phyloP scores from a whole-genome alignment of 2,888 invertebrate genomes.

The Ophioninae sp. region DNA sequence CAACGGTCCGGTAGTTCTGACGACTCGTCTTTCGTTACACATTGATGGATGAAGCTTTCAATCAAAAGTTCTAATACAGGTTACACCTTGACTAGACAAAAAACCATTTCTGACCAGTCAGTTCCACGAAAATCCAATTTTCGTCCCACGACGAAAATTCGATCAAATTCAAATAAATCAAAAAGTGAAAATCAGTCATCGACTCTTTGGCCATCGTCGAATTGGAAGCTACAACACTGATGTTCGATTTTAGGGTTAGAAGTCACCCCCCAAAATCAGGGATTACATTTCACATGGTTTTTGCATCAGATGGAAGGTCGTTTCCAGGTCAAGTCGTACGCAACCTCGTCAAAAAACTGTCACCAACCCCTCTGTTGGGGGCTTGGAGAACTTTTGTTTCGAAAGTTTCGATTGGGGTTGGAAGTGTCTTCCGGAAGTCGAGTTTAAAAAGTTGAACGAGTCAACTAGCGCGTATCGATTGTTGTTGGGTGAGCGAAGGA shows the following conservation, averaged over 20 bases:
- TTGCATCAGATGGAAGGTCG: neutral
- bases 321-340: neutral
- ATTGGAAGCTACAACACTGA: neutral
- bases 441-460: constrained; percentile 40
- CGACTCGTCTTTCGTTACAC: neutral
- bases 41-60: neutral
- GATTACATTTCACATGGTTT: neutral
- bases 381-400: constrained; percentile 35
- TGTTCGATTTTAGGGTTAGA: neutral
- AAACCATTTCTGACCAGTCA: no score
- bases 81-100: no score
- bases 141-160: neutral
- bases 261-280: neutral
- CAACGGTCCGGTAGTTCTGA: neutral
- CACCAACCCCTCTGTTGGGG: neutral
- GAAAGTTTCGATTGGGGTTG: constrained; percentile 6
- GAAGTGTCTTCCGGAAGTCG: constrained; percentile 17
- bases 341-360: constrained; percentile 7
- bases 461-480: constrained; percentile 1
- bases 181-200: neutral
- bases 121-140: no score
- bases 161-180: no score
- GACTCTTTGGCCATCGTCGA: neutral
- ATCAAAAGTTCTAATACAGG: no score
- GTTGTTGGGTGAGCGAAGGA: constrained; percentile 19